Base-by-base conservation (phyloP, 1,140 invertebrate genomes). In the Drosophila serrata region DNA sequence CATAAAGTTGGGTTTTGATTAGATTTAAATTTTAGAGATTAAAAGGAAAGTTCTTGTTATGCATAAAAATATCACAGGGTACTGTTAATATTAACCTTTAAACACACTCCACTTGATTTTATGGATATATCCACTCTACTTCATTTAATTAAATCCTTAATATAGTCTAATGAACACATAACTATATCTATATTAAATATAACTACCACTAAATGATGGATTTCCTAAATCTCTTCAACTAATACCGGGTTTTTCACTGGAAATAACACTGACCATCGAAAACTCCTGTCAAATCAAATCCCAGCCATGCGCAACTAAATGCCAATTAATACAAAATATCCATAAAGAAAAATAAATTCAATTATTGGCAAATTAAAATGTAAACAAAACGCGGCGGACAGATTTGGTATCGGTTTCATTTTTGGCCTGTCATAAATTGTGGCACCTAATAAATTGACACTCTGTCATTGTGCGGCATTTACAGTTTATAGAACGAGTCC, bases 371-470 rank as follows among this genome's bases (percentile, higher is more conserved):
- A 82, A 82, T 82, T 82, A 75, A 82, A 80, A 77, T 77, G 61
- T 73, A 73, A 73, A 65, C 79, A 67, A 73, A 80, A 75, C 73
- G 64, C 46, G 49, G 37, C 39, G 49, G 37, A 33, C 39, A 64
- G 59, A 53, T 57, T 51, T 19, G 62, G 49, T 82, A 73, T 80
- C 49, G 63, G 67, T 78, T 72, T 59, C 37, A 61, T 35, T 42
- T 42, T 65, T 57, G 84, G 82, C 56, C 72, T 72, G 61, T 79
- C 84, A 87, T 87, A 87, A 87, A 87, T 87, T 88, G 80, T 79
- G 73, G 84, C 84, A 87, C 82, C 82, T 87, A 87, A 87, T 87
- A 87, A 87, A 87, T 87, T 87, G 82, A 88, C 84, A 87, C 84
- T 84, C 67, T 87, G 82, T 87, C 82, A 87, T 87, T 87, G 84